Evolutionary conservation across 2,797 vertebrate species (phyloP).

Genomic region (Buphagus erythrorhynchus): DNA sequence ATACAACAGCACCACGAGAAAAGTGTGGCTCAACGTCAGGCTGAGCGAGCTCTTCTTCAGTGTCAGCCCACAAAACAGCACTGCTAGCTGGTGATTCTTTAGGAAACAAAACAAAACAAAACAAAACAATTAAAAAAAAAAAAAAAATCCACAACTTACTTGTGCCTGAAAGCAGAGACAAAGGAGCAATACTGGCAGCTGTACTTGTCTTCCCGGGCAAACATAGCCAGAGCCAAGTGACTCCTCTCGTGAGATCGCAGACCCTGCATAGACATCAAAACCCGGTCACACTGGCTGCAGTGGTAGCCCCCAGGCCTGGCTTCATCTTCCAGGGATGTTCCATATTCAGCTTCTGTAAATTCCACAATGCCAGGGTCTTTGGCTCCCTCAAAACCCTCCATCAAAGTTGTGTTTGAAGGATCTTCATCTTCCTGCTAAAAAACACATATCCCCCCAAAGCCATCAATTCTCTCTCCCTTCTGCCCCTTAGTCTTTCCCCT

Average conservation of each 20-base stretch:
- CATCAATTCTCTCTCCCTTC: not conserved
- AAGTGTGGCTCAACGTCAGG: not conserved
- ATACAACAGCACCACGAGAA: not conserved
- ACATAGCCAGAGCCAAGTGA: slow-evolving; percentile 93
- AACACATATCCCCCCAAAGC: not conserved
- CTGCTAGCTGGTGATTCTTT: not conserved
- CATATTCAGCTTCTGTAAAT: slow-evolving; percentile 65
- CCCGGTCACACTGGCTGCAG: slow-evolving; percentile 90
- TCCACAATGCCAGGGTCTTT: not conserved
- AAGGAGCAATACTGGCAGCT: slow-evolving; percentile 99
- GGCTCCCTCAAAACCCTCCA: not conserved
- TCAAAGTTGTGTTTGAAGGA: not conserved
- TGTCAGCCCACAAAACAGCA: not conserved
- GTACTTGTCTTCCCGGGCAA: slow-evolving; percentile 94
- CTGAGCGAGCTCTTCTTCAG: accelerated
- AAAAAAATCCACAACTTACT: not conserved
- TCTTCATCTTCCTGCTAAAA: not conserved
- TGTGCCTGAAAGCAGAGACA: slow-evolving; percentile 95
- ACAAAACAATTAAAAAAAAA: no score
- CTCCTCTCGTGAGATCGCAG: slow-evolving; percentile 97
- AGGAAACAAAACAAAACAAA: not conserved
- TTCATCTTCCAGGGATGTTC: slow-evolving; percentile 79
- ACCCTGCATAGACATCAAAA: slow-evolving; percentile 99
- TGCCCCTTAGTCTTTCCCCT: not conserved
- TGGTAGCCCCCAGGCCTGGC: slow-evolving; percentile 87